These are phyloP conservation scores for Calyptomena viridis DNA, from an alignment of 2,113 vertebrate genomes.

Conservation along the genomic window DNA sequence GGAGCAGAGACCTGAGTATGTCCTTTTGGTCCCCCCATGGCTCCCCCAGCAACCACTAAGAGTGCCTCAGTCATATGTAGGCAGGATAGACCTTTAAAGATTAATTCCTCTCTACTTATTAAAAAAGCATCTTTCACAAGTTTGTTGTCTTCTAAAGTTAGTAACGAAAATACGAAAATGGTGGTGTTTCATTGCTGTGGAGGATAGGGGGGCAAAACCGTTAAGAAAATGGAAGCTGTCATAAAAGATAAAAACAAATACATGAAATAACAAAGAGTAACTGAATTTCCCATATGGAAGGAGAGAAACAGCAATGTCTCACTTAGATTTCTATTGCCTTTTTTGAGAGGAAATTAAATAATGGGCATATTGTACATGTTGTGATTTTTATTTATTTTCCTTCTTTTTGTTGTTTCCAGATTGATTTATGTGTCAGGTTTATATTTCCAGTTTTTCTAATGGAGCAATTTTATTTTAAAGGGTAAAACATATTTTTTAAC, in stretches of 20 bases:
- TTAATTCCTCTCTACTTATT: background rate
- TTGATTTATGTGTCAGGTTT: constrained; percentile 41
- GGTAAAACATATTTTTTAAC: constrained; percentile 59
- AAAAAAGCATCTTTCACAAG: background rate
- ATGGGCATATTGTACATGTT: constrained; percentile 14
- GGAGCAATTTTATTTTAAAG: constrained; percentile 56
- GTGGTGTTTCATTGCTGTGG: background rate
- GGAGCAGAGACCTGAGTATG: background rate
- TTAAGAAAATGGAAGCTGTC: background rate
- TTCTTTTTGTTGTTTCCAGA: constrained; percentile 52
- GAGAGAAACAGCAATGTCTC: background rate
- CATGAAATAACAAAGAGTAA: background rate
- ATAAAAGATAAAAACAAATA: background rate
- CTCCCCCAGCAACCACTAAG: background rate
- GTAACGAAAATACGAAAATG: background rate
- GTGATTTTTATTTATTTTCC: constrained; percentile 12
- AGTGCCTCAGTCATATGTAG: background rate
- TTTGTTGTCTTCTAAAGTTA: background rate
- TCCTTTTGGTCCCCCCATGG: background rate
- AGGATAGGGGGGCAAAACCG: background rate
- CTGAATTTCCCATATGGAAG: background rate
- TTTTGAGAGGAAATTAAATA: constrained; percentile 27
- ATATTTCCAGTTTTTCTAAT: constrained; percentile 56
- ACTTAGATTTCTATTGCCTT: constrained; percentile 14
- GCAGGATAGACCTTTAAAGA: background rate